Evolutionary conservation across 1,140 invertebrate genomes (phyloP).

Genomic region (Drosophila yakuba): DNA sequence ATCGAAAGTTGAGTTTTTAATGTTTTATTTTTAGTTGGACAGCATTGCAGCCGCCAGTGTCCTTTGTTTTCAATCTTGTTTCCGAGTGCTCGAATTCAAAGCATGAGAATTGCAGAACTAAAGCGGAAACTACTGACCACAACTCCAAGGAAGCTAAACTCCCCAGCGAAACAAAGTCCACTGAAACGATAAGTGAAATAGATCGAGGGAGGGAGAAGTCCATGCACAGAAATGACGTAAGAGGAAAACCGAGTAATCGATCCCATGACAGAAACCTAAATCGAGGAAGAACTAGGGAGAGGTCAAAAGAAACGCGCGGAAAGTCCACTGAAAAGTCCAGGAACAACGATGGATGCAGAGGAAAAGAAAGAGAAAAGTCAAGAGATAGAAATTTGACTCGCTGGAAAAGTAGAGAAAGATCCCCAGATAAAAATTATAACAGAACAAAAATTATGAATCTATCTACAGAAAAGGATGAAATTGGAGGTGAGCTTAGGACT

Average conservation of each 20-base stretch:
- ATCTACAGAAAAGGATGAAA: not conserved
- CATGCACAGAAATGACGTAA: not conserved
- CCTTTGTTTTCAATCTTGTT: slow-evolving; percentile 50
- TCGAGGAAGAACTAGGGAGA: slow-evolving; percentile 4
- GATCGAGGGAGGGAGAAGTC: slow-evolving; percentile 6
- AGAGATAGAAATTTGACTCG: not conserved
- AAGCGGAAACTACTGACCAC: not conserved
- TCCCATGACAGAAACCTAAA: not conserved
- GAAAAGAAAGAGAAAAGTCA: not conserved
- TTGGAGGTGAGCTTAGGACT: not conserved
- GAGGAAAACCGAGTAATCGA: not conserved
- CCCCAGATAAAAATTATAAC: not conserved
- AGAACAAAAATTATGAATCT: slow-evolving; percentile 1
- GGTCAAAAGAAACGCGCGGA: not conserved
- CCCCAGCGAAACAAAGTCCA: slow-evolving; percentile 14
- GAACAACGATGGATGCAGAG: not conserved
- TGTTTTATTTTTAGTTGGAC: slow-evolving; percentile 51
- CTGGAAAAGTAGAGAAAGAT: not conserved
- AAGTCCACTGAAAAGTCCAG: not conserved
- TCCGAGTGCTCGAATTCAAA: slow-evolving; percentile 46
- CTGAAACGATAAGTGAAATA: slow-evolving; percentile 2
- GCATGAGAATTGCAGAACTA: slow-evolving; percentile 48
- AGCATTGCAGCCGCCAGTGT: slow-evolving; percentile 38
- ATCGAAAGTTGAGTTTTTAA: not conserved
- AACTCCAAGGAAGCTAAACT: slow-evolving; percentile 9